These are phyloP conservation scores for Salvelinus namaycush DNA, from an alignment of 2,113 vertebrate genomes.

Conservation along the genomic window DNA sequence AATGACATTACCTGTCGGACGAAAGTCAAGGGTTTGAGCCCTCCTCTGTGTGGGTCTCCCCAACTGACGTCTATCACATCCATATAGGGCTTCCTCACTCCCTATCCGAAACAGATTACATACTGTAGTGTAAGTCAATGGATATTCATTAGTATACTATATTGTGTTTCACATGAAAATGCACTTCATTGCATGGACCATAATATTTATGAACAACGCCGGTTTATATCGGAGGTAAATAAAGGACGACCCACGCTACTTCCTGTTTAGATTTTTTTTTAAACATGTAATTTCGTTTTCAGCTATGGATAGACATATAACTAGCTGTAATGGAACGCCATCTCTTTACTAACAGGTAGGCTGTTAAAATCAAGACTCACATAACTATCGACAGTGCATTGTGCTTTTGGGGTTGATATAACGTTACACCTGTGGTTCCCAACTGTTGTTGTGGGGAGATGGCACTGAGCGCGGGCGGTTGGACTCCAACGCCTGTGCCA, in stretches of 20 bases:
- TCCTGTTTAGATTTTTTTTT: slow-evolving; percentile 63
- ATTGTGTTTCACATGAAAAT: not conserved
- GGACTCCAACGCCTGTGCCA: slow-evolving; percentile 65
- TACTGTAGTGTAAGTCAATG: not conserved
- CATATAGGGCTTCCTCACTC: slow-evolving; percentile 53
- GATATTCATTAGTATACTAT: not conserved
- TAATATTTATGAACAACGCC: too few species aligned
- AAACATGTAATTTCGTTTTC: not conserved
- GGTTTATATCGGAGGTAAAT: slow-evolving; percentile 56
- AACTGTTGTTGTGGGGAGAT: slow-evolving; percentile 51
- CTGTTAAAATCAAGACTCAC: not conserved
- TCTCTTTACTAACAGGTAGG: slow-evolving; percentile 19
- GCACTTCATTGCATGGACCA: not conserved
- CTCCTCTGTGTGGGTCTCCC: slow-evolving; percentile 56
- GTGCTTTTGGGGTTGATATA: not conserved
- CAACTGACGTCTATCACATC: slow-evolving; percentile 57
- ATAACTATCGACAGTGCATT: not conserved
- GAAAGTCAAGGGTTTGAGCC: slow-evolving; percentile 71
- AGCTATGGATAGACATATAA: not conserved
- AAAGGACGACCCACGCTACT: slow-evolving; percentile 54
- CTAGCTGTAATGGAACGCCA: slow-evolving; percentile 29
- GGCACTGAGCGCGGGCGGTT: slow-evolving; percentile 76
- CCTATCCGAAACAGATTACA: slow-evolving; percentile 43
- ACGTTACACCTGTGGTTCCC: not conserved
- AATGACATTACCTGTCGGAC: slow-evolving; percentile 64